Base-by-base conservation (phyloP, 2,113 vertebrate genomes). In the Chamaea fasciata region DNA sequence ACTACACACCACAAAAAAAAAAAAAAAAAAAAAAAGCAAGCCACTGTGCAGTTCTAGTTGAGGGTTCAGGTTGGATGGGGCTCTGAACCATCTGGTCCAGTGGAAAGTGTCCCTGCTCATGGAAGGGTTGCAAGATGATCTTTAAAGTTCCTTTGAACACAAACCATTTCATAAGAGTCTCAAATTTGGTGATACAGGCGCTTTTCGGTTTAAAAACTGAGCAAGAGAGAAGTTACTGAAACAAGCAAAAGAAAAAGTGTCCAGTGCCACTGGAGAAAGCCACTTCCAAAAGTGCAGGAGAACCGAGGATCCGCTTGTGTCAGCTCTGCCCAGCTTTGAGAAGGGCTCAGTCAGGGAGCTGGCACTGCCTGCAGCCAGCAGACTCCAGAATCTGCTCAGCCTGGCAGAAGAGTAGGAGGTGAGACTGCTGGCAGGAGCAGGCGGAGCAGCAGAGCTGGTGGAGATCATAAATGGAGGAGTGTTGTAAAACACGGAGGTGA, bases 401-500 rank as follows among this genome's bases (percentile, higher is more conserved):
- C 81, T 46, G 44, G 82, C 85, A 94, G 62, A 16, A 44, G 93
- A 90, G 94, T 86, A 37, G 92, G 93, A 96, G 93, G 93, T 92
- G 94, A 87, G 88, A 92, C 23, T 49, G 68, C 83, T 90, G 93
- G 88, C 93, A 96, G 76, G 37, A 84, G 93, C 77, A 96, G 95
- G 86, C 80, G 67, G 70, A 95, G 81, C 75, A 92, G 91, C 87
- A 95, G 93, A 87, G 88, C 87, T 90, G 82, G 59, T 52, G 31
- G 88, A 89, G 89, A 86, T 68, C 69, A 22, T 86, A 94, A 90
- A 75, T 57, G 85, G 87, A 83, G 76, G 62, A 33, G 82, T 94
- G 93, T 94, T 94, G 89, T 89, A 95, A 95, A 97, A 96, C 93
- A 96, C 3, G 14, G 95, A 96, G 96, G 92, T 93, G 93, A 93